phyloP scores from a whole-genome alignment of 2,113 vertebrate genomes.

The Eubucco bourcierii region DNA sequence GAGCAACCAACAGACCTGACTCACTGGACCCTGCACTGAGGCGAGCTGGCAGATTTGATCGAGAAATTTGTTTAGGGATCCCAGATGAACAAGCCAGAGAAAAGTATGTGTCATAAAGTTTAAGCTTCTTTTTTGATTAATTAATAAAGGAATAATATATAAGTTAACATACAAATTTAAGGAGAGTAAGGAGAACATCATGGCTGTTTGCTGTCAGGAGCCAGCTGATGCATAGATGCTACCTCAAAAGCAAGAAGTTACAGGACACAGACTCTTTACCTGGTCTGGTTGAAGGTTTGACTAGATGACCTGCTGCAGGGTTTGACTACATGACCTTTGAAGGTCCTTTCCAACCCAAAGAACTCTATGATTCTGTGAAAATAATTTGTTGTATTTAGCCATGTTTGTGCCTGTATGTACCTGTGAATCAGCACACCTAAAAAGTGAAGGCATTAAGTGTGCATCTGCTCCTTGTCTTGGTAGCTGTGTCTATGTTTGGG shows the following conservation, averaged over 20 bases:
- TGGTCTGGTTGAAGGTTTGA: no score
- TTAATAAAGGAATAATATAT: not conserved
- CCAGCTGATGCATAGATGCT: no score
- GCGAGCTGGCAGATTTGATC: conserved; percentile 92
- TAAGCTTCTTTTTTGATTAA: not conserved
- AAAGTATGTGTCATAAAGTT: conserved; percentile 71
- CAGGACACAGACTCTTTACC: no score
- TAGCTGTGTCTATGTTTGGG: not conserved
- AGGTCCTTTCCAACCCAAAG: no score
- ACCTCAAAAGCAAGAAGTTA: no score
- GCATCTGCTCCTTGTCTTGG: not conserved
- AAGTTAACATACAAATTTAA: not conserved
- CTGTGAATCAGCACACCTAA: not conserved
- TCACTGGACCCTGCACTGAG: conserved; percentile 92
- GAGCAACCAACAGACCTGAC: conserved; percentile 95
- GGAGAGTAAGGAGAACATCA: no score
- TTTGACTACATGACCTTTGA: no score
- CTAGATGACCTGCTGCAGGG: no score
- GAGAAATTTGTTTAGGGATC: conserved; percentile 94
- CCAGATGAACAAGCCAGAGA: conserved; percentile 90
- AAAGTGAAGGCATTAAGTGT: not conserved
- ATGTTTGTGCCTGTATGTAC: not conserved
- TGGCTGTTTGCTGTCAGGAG: no score
- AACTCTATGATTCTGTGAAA: not conserved
- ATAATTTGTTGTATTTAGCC: not conserved